These are phyloP conservation scores for Limnephilus lunatus DNA, from an alignment of 2,888 invertebrate species.

Conservation along the genomic window DNA sequence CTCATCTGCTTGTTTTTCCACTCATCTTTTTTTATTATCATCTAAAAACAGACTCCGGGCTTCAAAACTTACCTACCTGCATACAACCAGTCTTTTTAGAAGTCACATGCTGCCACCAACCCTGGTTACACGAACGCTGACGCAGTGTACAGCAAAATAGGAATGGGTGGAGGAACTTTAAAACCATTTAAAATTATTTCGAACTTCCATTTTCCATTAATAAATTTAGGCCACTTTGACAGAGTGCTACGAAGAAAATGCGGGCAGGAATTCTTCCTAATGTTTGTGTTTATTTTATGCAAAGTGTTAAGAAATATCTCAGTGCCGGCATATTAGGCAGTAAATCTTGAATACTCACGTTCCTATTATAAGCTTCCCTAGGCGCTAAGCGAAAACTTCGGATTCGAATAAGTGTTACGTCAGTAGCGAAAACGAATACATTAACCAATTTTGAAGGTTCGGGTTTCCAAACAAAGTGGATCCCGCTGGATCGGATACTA, in stretches of 20 bases:
- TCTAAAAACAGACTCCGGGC: neutral
- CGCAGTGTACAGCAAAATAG: neutral
- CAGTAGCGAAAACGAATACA: neutral
- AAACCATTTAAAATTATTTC: neutral
- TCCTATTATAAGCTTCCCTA: neutral
- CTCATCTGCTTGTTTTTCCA: neutral
- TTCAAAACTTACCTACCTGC: too few species aligned
- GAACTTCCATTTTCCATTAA: too few species aligned
- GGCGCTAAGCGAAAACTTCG: neutral
- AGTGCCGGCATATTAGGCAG: neutral
- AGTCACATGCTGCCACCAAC: neutral
- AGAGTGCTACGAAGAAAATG: neutral
- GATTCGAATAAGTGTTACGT: neutral
- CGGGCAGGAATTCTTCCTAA: neutral
- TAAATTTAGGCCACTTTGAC: neutral
- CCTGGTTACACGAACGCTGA: neutral
- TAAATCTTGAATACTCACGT: neutral
- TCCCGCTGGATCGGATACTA: neutral
- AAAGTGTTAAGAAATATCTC: neutral
- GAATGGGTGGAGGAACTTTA: neutral
- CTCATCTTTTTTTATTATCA: neutral
- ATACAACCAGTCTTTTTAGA: neutral
- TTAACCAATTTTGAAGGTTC: neutral
- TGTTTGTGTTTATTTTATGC: neutral
- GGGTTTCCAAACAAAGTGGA: conserved; percentile 19